Evolutionary conservation across 2,113 vertebrate species (phyloP).

Genomic region (Gymnogyps californianus): DNA sequence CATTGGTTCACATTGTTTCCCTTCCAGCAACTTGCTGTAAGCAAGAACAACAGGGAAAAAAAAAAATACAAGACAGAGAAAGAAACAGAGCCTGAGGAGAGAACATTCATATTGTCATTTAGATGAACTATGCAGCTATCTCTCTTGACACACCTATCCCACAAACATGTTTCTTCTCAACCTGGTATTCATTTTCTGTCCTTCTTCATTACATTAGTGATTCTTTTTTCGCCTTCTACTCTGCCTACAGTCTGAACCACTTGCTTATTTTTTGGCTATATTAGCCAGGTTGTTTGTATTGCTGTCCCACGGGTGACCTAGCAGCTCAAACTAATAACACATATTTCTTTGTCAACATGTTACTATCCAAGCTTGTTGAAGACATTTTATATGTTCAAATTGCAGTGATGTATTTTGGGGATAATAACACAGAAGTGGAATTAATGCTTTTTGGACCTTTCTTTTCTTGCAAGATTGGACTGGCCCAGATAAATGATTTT

Average conservation of each 20-base stretch:
- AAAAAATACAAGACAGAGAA: constrained; percentile 23
- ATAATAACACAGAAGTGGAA: constrained; percentile 46
- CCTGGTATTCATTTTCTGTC: constrained; percentile 55
- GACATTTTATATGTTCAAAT: constrained; percentile 41
- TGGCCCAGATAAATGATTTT: constrained; percentile 22
- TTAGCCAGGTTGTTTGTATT: constrained; percentile 29
- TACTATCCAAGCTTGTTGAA: constrained; percentile 28
- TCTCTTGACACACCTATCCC: constrained; percentile 51
- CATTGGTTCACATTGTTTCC: background rate
- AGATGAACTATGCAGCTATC: constrained; percentile 49
- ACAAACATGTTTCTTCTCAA: constrained; percentile 50
- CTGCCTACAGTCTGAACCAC: background rate
- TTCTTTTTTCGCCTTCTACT: background rate
- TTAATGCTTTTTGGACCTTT: constrained; percentile 47
- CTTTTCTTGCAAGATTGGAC: background rate
- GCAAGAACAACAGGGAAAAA: constrained; percentile 28
- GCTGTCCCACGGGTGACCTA: background rate
- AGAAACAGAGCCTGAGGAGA: constrained; percentile 36
- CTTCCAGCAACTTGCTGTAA: constrained; percentile 45
- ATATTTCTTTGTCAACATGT: constrained; percentile 40
- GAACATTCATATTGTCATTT: constrained; percentile 53
- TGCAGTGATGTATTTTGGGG: constrained; percentile 5
- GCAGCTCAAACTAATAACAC: constrained; percentile 33
- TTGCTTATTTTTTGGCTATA: constrained; percentile 11
- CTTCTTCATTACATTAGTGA: constrained; percentile 39